These are phyloP conservation scores for Bufo gargarizans DNA, from an alignment of 2,113 vertebrate genomes.

Conservation along the genomic window DNA sequence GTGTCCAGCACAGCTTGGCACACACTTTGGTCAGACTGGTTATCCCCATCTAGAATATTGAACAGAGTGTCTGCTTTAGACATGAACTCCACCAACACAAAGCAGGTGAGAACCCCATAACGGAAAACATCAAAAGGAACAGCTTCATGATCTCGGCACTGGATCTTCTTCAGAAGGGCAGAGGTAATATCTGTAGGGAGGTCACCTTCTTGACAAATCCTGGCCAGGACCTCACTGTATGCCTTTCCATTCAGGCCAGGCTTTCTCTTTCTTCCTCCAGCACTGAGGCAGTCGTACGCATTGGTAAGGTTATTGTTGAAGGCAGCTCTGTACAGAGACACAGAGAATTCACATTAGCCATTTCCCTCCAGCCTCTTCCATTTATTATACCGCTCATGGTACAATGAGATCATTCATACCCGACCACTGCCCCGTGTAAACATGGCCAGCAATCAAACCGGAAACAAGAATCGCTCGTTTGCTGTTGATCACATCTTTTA, in stretches of 20 bases:
- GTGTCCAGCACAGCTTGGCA: conserved; percentile 83
- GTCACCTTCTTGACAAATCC: conserved; percentile 80
- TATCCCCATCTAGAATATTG: conserved; percentile 72
- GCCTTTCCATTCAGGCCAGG: conserved; percentile 81
- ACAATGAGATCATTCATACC: no score
- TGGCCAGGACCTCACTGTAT: conserved; percentile 83
- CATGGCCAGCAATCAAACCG: no score
- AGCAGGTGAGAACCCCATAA: conserved; percentile 86
- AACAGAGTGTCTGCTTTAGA: conserved; percentile 82
- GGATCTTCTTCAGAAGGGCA: conserved; percentile 79
- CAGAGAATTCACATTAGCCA: not conserved
- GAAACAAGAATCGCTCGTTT: no score
- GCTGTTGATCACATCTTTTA: no score
- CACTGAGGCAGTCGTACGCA: conserved; percentile 81
- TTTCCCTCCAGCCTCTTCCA: no score
- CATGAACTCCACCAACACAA: conserved; percentile 88
- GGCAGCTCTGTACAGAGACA: conserved; percentile 69
- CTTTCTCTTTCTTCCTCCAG: conserved; percentile 67
- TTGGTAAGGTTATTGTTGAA: conserved; percentile 81
- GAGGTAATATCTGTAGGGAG: conserved; percentile 76
- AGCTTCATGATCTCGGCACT: conserved; percentile 88
- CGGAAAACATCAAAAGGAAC: conserved; percentile 90
- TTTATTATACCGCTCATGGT: no score
- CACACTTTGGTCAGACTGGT: conserved; percentile 67
- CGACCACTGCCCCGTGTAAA: no score